Evolutionary conservation across 92 coral and sea anemone genomes (phyloP), one percentile per base, ranked within the genome.

Genomic region (Paramuricea clavata): DNA sequence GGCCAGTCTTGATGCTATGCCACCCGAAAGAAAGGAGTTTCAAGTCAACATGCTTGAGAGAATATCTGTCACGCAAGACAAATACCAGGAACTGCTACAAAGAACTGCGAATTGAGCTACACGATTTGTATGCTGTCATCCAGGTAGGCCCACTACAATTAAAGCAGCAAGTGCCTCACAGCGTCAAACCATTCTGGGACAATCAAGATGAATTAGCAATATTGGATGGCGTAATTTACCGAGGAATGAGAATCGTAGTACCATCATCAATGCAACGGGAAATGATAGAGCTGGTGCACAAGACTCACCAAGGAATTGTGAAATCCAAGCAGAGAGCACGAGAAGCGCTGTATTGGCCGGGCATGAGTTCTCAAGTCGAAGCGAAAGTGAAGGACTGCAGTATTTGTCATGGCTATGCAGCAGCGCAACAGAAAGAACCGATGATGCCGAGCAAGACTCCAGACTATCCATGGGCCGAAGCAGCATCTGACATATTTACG

Each of bases 401-500:
- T n/a, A n/a, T n/a, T 5, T 89, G 91, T 56, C 89, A 69, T 43
- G 74, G 74, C 32, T 82, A 89, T 49, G 87, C 86, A n/a, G 30
- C 91, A 11, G 81, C 78, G 23, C 91, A 89, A 33, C 81, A 69
- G 61, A 89, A 86, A 50, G 91, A 89, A 81, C 89, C 94, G 27
- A 73, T 88, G 90, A 92, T 88, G 23, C 90, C 91, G 49, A 89
- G 91, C 42, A 30, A 74, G 8, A 52, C 83, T 83, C 89, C 87
- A 9, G 89, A 89, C 49, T 74, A 86, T 49, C 93, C 91, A 28
- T 92, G 95, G 95, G 64, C 72, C n/a, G 62, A 34, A 59, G 89
- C 82, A 39, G 90, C 89, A 21, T 90, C 91, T 44, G 90, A 89
- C n/a, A n/a, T n/a, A n/a, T n/a, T n/a, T n/a, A n/a, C n/a, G n/a